Evolutionary conservation across 2,888 invertebrate species (phyloP).

Genomic region (Dasypogon diadema): DNA sequence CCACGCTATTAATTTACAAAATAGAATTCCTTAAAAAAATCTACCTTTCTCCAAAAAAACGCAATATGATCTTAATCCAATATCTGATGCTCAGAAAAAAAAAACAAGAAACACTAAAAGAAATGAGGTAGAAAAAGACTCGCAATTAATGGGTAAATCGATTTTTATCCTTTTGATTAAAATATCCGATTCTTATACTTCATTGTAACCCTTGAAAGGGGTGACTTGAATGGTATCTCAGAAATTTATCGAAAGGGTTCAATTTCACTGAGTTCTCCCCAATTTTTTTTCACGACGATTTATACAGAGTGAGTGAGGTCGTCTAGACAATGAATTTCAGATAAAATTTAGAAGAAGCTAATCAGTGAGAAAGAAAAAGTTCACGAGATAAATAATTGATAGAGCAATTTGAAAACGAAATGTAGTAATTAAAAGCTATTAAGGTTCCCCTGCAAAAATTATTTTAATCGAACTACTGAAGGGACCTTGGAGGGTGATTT

Average conservation of each 20-base stretch:
- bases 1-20: too few species aligned
- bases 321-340: too few species aligned
- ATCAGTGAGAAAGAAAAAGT: not conserved
- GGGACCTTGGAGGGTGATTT: too few species aligned
- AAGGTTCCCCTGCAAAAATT: too few species aligned
- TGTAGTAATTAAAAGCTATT: too few species aligned
- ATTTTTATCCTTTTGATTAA: conserved; percentile 35
- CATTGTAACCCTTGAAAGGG: not conserved
- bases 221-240: conserved; percentile 23
- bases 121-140: conserved; percentile 1
- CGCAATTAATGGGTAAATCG: conserved; percentile 30
- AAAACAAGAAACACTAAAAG: not conserved
- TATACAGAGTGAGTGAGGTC: too few species aligned
- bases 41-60: too few species aligned
- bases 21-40: too few species aligned
- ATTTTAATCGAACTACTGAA: too few species aligned
- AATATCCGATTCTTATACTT: not conserved
- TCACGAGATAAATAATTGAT: not conserved
- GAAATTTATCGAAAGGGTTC: conserved; percentile 30
- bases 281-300: not conserved
- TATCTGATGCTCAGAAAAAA: not conserved
- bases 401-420: too few species aligned
- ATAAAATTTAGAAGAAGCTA: too few species aligned
- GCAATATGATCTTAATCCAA: too few species aligned
- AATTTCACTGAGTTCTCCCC: not conserved